Evolutionary conservation across 2,113 vertebrate genomes (phyloP).

Genomic region (Glareola pratincola): DNA sequence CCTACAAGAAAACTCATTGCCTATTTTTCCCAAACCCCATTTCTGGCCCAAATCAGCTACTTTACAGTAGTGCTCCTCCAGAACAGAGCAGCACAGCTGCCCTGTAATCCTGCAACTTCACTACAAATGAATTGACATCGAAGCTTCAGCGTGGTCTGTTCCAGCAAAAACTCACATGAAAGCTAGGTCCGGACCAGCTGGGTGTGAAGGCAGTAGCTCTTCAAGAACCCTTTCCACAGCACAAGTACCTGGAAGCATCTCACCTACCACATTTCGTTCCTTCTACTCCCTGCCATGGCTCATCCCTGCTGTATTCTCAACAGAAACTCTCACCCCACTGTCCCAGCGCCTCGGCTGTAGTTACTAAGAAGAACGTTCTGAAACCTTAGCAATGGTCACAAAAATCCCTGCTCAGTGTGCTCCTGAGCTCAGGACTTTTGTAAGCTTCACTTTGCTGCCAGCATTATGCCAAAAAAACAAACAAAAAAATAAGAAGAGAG

Average conservation of each 20-base stretch:
- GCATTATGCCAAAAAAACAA: neutral
- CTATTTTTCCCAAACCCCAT: neutral
- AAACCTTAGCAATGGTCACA: neutral
- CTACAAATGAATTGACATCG: rapidly evolving
- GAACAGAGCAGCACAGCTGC: neutral
- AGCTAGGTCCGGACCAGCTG: neutral
- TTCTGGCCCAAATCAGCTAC: neutral
- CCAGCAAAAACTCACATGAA: neutral
- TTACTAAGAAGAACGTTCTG: neutral
- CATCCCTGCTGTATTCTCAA: neutral
- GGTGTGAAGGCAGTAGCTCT: neutral
- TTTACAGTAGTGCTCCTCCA: neutral
- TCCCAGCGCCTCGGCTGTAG: neutral
- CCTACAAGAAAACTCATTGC: neutral
- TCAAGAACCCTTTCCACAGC: neutral
- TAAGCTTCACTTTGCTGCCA: neutral
- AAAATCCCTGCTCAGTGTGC: neutral
- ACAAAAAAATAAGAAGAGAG: neutral
- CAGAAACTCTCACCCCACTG: rapidly evolving
- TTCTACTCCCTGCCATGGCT: neutral
- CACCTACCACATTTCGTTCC: neutral
- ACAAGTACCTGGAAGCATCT: neutral
- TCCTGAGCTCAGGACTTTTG: neutral
- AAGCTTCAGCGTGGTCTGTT: neutral
- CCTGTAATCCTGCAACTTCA: neutral